phyloP scores from a whole-genome alignment of 2,888 invertebrate species.

The Tinea pellionella region DNA sequence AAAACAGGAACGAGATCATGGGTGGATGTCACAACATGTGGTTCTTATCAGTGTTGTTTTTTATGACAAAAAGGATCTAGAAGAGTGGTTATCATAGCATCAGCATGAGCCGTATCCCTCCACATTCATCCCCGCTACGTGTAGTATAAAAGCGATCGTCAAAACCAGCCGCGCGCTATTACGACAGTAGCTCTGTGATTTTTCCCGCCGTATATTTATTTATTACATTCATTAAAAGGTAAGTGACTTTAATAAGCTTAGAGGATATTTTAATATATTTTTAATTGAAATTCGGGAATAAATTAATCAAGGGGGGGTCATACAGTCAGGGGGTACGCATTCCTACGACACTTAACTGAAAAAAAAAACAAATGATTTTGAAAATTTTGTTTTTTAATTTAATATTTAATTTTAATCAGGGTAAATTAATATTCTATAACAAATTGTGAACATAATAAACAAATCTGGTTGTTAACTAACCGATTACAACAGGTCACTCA shows the following conservation, averaged over 20 bases:
- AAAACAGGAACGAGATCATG: too few species aligned
- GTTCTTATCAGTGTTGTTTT: too few species aligned
- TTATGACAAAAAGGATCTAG: neutral
- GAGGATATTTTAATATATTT: neutral
- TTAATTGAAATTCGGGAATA: too few species aligned
- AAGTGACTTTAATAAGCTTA: slow-evolving; percentile 28
- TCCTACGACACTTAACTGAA: too few species aligned
- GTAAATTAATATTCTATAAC: too few species aligned
- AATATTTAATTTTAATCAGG: neutral
- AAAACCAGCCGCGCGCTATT: slow-evolving; percentile 65
- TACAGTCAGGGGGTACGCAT: too few species aligned
- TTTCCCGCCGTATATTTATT: slow-evolving; percentile 58
- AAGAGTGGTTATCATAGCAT: slow-evolving; percentile 11
- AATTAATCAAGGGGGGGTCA: too few species aligned
- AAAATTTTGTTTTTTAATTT: neutral
- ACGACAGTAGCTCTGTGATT: slow-evolving; percentile 66
- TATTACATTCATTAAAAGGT: slow-evolving; percentile 50
- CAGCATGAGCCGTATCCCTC: slow-evolving; percentile 13
- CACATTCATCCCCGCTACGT: slow-evolving; percentile 51
- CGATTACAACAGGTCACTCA: neutral
- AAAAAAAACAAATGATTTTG: too few species aligned
- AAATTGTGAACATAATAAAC: neutral
- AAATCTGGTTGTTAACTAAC: neutral
- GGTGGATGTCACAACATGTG: too few species aligned
- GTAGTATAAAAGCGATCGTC: slow-evolving; percentile 58